A percentile compares a stretch with the other conserved stretches of the same genome.
These are phyloP conservation scores for Varecia variegata DNA, from an alignment of 2,797 vertebrate genomes.

Conservation along the genomic window DNA sequence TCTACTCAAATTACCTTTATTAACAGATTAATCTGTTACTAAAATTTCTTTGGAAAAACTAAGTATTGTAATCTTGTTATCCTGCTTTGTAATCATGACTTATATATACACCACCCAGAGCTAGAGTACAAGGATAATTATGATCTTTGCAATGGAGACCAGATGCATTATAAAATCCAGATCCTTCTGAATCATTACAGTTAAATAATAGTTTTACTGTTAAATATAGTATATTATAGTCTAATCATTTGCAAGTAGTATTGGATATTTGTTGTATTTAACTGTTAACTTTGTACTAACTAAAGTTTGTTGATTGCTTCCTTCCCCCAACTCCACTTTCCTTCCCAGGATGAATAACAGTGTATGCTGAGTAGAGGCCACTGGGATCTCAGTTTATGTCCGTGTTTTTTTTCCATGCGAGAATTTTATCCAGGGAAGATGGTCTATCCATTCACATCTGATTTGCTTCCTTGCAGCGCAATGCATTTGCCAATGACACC, in stretches of 20 bases:
- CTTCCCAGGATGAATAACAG: not conserved
- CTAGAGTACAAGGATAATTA: not conserved
- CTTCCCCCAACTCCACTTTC: not conserved
- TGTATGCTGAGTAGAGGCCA: not conserved
- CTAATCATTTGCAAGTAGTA: not conserved
- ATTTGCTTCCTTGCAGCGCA: conserved; percentile 87
- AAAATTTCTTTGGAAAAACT: not conserved
- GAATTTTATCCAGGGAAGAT: not conserved
- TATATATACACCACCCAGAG: not conserved
- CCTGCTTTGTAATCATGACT: not conserved
- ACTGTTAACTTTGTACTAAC: not conserved
- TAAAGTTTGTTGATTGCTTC: not conserved
- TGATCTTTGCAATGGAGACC: not conserved
- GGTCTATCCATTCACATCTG: not conserved
- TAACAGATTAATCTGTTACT: not conserved
- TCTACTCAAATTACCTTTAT: not conserved
- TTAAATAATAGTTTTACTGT: not conserved
- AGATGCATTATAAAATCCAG: not conserved
- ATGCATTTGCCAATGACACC: conserved; percentile 98
- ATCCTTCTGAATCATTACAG: not conserved
- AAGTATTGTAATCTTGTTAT: not conserved
- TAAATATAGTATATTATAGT: not conserved
- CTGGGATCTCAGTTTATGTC: not conserved
- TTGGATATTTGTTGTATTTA: not conserved
- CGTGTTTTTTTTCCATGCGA: not conserved